Evolutionary conservation across 2,113 vertebrate genomes (phyloP).

Genomic region (Cyphomyrus discorhynchus): DNA sequence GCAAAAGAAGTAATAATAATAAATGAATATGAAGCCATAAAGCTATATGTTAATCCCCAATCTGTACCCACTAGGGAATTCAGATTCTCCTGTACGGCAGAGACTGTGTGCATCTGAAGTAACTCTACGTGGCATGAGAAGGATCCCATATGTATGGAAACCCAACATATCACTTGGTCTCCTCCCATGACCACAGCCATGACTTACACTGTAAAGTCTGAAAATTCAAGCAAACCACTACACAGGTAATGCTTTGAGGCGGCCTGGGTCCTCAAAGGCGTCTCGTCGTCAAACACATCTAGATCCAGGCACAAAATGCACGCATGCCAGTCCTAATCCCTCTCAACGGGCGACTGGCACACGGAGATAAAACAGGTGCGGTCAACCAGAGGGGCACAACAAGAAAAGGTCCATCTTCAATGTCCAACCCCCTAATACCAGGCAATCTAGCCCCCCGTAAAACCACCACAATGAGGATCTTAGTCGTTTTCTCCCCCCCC

Average conservation of each 20-base stretch:
- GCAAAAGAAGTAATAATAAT: background rate
- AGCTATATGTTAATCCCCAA: background rate
- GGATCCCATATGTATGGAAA: background rate
- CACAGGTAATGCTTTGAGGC: background rate
- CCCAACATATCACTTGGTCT: background rate
- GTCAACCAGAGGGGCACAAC: constrained; percentile 24
- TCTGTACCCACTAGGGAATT: background rate
- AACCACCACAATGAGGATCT: constrained; percentile 79
- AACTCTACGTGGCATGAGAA: background rate
- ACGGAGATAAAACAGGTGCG: constrained; percentile 7
- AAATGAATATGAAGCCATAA: background rate
- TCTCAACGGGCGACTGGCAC: constrained; percentile 3
- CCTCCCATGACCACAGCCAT: background rate
- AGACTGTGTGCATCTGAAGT: background rate
- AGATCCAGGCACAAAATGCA: background rate
- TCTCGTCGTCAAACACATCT: background rate
- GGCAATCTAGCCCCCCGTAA: constrained; percentile 63
- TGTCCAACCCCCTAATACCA: constrained; percentile 62
- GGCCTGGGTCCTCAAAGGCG: background rate
- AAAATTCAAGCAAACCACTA: background rate
- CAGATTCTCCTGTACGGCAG: background rate
- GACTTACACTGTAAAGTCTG: background rate
- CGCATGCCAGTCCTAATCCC: constrained; percentile 5
- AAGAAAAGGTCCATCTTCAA: constrained; percentile 48
- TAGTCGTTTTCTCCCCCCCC: constrained; percentile 58